Conservation (phyloP, 2,113 vertebrate genomes). For the Scolopax mira region DNA sequence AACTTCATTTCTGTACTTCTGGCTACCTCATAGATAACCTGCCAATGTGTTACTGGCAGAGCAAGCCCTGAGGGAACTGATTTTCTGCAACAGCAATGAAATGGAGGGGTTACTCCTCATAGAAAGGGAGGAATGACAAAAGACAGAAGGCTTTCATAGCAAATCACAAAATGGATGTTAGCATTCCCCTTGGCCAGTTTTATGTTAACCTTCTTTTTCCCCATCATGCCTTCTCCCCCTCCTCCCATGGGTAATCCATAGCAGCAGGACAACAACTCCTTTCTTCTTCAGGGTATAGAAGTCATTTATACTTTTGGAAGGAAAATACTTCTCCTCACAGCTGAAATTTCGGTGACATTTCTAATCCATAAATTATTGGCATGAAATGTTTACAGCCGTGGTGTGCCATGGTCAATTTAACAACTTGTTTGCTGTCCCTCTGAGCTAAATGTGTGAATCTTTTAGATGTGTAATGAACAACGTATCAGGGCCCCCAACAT, state of each 20-base stretch:
- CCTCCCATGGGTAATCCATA: neutral
- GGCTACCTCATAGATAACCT: neutral
- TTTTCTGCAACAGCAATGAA: constrained; percentile 2
- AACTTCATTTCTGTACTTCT: neutral
- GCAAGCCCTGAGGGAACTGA: neutral
- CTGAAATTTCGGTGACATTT: neutral
- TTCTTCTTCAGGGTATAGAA: neutral
- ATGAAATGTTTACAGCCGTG: neutral
- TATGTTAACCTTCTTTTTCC: neutral
- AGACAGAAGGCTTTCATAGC: neutral
- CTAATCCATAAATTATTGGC: neutral
- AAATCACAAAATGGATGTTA: neutral
- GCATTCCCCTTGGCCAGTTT: neutral
- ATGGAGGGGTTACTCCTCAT: neutral
- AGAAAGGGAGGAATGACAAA: neutral
- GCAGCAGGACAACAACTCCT: neutral
- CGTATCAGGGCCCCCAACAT: neutral
- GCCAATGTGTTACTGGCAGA: neutral
- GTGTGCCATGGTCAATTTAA: neutral
- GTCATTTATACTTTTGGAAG: neutral
- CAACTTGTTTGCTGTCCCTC: neutral
- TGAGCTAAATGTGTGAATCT: neutral
- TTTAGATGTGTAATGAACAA: neutral
- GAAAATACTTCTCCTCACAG: neutral
- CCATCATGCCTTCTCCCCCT: neutral